Evolutionary conservation across 1,140 invertebrate genomes (phyloP), one percentile per base, ranked within the genome.

Genomic region (Formica exsecta): DNA sequence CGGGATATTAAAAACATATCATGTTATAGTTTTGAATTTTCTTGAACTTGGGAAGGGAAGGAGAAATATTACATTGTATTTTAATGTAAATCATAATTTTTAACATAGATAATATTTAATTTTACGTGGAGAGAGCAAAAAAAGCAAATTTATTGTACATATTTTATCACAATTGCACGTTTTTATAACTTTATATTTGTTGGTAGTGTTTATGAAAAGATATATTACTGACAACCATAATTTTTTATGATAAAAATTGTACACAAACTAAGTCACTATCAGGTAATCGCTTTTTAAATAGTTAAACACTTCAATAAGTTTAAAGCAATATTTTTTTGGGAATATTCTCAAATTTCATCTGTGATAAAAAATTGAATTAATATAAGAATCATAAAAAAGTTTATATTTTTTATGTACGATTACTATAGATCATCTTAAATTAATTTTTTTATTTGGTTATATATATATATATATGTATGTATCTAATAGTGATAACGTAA

Each of bases 311-410:
- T 59, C 11, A 57, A 29, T 70, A 70, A 36, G 3, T 32, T 73
- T 54, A 8, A 38, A 13, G n/a, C 2, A n/a, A 13, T 6, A 4
- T 54, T 73, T 73, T 73, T 48, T 57, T 74, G 25, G 3, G n/a
- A 2, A 59, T 0, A 4, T 1, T 41, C 5, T 32, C 25, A 62
- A 1, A 59, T 62, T 76, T 44, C 3, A 77, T 65, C 2, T 48
- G 6, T 36, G 8, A 41, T 75, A 36, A 77, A 41, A 48, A 48
- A 65, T 32, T 22, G 8, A 7, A 36, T 51, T 66, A 66, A 77
- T 48, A 16, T 36, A 77, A 77, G 5, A 75, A 2, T 3, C 3
- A 8, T 22, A 8, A 41, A 62, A 65, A 65, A 41, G 13, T 0
- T 9, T 77, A 29, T 13, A 76, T 36, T 19, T 13, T 32, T 32